phyloP scores from a whole-genome alignment of 2,888 invertebrate genomes.

The Megamerina dolium region DNA sequence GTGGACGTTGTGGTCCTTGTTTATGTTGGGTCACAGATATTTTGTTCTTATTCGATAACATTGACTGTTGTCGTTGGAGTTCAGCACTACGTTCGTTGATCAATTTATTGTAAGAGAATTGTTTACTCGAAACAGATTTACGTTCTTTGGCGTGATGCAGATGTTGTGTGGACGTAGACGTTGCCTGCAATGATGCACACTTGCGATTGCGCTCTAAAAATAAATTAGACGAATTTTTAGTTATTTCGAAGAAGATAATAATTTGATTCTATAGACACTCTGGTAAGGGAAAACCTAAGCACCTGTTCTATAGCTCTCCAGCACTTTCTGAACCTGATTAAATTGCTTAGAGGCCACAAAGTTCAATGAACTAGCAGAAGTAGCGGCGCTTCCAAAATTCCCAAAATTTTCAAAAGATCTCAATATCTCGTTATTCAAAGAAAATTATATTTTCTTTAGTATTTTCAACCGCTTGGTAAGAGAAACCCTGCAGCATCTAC shows the following conservation, averaged over 20 bases:
- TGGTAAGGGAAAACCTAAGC: neutral
- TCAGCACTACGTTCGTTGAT: conserved; percentile 58
- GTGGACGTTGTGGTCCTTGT: conserved; percentile 48
- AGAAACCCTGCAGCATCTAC: too few species aligned
- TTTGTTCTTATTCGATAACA: conserved; percentile 9
- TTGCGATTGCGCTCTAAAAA: conserved; percentile 47
- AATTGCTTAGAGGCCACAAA: too few species aligned
- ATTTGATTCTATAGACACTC: too few species aligned
- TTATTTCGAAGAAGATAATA: too few species aligned
- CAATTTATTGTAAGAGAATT: conserved; percentile 78
- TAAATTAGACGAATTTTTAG: too few species aligned
- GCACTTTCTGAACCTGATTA: too few species aligned
- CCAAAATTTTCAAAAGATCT: conserved; percentile 1
- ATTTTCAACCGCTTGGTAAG: too few species aligned
- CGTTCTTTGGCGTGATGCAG: conserved; percentile 41
- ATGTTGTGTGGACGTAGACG: conserved; percentile 20
- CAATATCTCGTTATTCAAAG: too few species aligned
- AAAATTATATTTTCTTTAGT: too few species aligned
- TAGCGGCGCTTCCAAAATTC: too few species aligned
- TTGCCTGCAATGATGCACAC: conserved; percentile 37
- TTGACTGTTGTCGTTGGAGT: conserved; percentile 26
- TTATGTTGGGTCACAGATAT: conserved; percentile 16
- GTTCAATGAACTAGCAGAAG: too few species aligned
- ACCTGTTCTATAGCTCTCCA: too few species aligned
- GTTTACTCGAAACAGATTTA: conserved; percentile 54